A percentile compares a stretch with the other conserved stretches of the same genome.
These are phyloP conservation scores for Cantharis nigra DNA, from an alignment of 2,888 invertebrate species.

Conservation along the genomic window DNA sequence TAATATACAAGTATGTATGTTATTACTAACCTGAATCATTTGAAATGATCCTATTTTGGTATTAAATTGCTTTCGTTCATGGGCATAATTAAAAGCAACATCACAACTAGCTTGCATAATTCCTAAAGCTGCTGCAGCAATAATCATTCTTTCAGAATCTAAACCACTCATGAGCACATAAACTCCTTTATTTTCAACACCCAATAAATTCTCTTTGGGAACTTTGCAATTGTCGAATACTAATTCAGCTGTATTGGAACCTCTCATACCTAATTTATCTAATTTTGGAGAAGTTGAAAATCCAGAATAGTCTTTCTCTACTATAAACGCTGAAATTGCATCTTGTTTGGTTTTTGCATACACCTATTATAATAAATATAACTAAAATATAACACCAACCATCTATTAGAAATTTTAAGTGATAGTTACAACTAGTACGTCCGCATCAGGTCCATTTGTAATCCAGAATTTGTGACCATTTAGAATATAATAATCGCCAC, in stretches of 20 bases:
- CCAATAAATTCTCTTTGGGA: slow-evolving; percentile 81
- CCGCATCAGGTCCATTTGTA: slow-evolving; percentile 96
- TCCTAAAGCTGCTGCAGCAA: slow-evolving; percentile 91
- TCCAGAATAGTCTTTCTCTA: slow-evolving; percentile 88
- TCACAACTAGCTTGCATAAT: slow-evolving; percentile 96
- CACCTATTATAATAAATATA: slow-evolving; percentile 58
- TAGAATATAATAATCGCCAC: slow-evolving; percentile 87
- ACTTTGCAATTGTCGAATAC: slow-evolving; percentile 96
- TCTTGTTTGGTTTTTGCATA: slow-evolving; percentile 86
- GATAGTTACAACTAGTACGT: slow-evolving; percentile 77
- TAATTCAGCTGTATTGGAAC: slow-evolving; percentile 93
- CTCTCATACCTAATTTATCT: slow-evolving; percentile 97
- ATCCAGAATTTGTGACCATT: slow-evolving; percentile 99
- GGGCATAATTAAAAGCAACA: slow-evolving; percentile 92
- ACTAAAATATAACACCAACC: not conserved
- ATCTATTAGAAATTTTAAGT: no score
- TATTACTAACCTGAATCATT: slow-evolving; percentile 74
- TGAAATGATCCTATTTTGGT: slow-evolving; percentile 91
- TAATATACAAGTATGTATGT: no score
- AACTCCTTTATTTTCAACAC: slow-evolving; percentile 85
- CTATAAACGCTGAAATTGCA: slow-evolving; percentile 89
- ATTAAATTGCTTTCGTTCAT: slow-evolving; percentile 92
- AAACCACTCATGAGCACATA: slow-evolving; percentile 97
- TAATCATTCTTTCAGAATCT: slow-evolving; percentile 87
- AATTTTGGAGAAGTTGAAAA: slow-evolving; percentile 88